Conservation (phyloP, 2,797 vertebrate species). For the Margarornis squamiger region DNA sequence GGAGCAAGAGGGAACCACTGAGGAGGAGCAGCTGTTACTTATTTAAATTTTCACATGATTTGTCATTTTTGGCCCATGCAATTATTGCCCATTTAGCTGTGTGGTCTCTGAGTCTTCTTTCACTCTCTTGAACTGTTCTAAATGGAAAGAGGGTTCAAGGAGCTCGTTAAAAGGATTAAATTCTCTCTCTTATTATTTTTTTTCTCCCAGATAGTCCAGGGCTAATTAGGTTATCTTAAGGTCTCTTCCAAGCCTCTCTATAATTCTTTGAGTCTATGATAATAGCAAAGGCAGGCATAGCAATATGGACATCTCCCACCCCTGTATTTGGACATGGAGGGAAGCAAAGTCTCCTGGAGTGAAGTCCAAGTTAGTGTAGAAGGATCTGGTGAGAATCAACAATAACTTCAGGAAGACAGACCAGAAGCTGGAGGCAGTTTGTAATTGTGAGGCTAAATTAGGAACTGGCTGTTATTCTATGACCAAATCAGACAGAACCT, state of each 20-base stretch:
- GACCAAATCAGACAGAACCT: background rate
- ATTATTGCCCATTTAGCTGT: background rate
- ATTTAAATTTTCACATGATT: background rate
- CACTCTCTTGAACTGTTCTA: background rate
- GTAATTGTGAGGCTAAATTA: background rate
- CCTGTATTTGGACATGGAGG: background rate
- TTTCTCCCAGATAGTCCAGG: background rate
- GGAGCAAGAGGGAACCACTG: background rate
- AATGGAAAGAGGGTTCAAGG: background rate
- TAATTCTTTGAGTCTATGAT: too few species aligned
- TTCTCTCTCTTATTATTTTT: background rate
- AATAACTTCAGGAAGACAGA: background rate
- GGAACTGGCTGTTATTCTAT: background rate
- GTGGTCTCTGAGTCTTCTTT: background rate
- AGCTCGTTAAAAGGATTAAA: background rate
- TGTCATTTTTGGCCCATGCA: background rate
- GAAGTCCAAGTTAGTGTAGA: background rate
- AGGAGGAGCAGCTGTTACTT: background rate
- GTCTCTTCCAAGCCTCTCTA: background rate
- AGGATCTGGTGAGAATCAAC: background rate
- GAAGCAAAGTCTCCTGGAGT: background rate
- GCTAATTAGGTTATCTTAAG: background rate
- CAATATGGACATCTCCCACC: fast-evolving
- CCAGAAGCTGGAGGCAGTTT: background rate
- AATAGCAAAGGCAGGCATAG: background rate